Evolutionary conservation across 2,797 vertebrate species (phyloP), one percentile per base, ranked within the genome.

Genomic region (Chaunax sp.): DNA sequence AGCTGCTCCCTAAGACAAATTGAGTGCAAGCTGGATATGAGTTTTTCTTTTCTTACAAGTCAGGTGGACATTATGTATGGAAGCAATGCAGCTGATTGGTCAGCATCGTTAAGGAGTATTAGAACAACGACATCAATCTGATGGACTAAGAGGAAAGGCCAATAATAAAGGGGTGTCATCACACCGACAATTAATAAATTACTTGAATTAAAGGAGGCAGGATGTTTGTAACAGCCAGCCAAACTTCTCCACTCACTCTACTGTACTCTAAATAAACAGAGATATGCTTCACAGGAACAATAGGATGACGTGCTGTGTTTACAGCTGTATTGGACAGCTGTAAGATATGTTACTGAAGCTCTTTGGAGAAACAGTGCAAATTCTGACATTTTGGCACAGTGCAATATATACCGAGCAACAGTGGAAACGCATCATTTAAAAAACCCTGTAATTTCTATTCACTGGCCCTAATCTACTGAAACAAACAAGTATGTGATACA

Each of bases 291-390:
- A 55, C 33, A 28, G 30, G 43, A 80, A 69, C 53, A 71, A 54
- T 70, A 74, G 66, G 57, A 59, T 66, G 65, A 71, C 60, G 45
- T 58, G 37, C 16, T 35, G 50, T 78, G 74, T 85, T 84, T 64
- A 72, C 52, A 28, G 60, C 51, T 43, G 56, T 60, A 75, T 68
- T 78, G 77, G 77, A 87, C 77, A 80, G 87, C 81, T 87, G 85
- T 83, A 81, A 69, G 59, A 64, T 74, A 76, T 69, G 78, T 60
- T 71, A 44, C 54, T 77, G 73, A 55, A 46, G 71, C 72, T 59
- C 75, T 44, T 30, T 43, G 10, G 60, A 69, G 72, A 80, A 65
- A 66, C 38, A 18, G 51, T 55, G 63, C 60, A 81, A 70, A 76
- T 55, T 59, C 41, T 76, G 73, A 62, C 71, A 81, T 75, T 84